Evolutionary conservation across 2,888 invertebrate genomes (phyloP).

Genomic region (Cacoxenus indagator): DNA sequence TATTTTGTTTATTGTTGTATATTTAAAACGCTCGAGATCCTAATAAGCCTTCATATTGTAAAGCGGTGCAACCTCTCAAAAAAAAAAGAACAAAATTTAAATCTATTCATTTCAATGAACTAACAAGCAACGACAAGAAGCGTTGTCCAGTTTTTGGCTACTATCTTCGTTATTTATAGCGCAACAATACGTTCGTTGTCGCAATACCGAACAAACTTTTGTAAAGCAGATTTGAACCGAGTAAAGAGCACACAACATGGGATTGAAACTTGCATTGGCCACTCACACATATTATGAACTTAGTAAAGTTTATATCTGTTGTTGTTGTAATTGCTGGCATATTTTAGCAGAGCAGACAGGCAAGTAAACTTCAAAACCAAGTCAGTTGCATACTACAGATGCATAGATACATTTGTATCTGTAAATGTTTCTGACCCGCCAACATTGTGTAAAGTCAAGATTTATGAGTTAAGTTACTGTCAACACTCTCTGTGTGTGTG

Average conservation of each 20-base stretch:
- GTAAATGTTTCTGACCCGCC: conserved; percentile 61
- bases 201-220: neutral
- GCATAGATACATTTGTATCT: neutral
- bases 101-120: neutral
- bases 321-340: conserved; percentile 15
- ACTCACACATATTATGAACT: conserved; percentile 14
- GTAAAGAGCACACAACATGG: neutral
- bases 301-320: conserved; percentile 17
- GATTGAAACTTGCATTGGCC: neutral
- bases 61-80: too few relatives aligned
- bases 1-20: too few relatives aligned
- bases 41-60: too few relatives aligned
- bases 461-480: conserved; percentile 52
- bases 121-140: neutral
- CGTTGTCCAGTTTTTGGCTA: neutral
- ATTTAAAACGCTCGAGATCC: too few relatives aligned
- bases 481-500: neutral
- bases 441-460: conserved; percentile 67
- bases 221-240: neutral
- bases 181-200: neutral
- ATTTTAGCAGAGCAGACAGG: conserved; percentile 10
- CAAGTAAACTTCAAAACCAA: conserved; percentile 11
- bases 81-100: too few relatives aligned
- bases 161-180: neutral
- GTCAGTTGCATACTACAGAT: neutral